Percentiles rank a stretch among this genome's conserved stretches.
phyloP scores from a whole-genome alignment of 2,888 invertebrate species.

The Yponomeuta sedellus region DNA sequence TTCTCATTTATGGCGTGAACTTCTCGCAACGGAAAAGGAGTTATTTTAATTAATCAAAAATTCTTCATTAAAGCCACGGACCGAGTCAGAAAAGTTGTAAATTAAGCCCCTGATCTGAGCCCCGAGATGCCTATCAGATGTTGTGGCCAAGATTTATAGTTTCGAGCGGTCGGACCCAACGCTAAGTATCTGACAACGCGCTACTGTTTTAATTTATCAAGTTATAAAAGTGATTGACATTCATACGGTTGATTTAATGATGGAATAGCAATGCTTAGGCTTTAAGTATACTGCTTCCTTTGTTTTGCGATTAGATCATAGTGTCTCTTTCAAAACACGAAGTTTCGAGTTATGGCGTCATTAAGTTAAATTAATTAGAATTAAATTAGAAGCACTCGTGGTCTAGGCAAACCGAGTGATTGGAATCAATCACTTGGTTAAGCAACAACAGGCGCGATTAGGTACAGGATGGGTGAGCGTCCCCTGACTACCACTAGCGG shows the following conservation, averaged over 20 bases:
- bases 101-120: constrained; percentile 46
- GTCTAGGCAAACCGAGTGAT: too few relatives aligned
- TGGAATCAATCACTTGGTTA: too few relatives aligned
- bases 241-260: constrained; percentile 48
- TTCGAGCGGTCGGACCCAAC: constrained; percentile 33
- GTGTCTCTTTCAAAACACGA: background rate
- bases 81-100: constrained; percentile 48
- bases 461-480: too few relatives aligned
- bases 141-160: constrained; percentile 48
- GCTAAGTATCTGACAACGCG: constrained; percentile 29
- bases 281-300: background rate
- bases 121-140: constrained; percentile 50
- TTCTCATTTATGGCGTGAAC: constrained; percentile 28
- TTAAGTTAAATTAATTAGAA: too few relatives aligned
- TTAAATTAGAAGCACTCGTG: too few relatives aligned
- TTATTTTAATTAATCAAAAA: constrained; percentile 67
- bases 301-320: background rate
- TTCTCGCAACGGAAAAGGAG: constrained; percentile 39
- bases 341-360: too few relatives aligned
- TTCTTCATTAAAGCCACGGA: constrained; percentile 58
- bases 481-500: too few relatives aligned
- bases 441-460: too few relatives aligned
- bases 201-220: constrained; percentile 66
- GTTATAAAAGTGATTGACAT: constrained; percentile 68
- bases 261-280: constrained; percentile 26